A percentile compares a stretch with the other conserved stretches of the same genome.
These are phyloP conservation scores for Casuarius casuarius DNA, from an alignment of 2,113 vertebrate genomes.

Conservation along the genomic window DNA sequence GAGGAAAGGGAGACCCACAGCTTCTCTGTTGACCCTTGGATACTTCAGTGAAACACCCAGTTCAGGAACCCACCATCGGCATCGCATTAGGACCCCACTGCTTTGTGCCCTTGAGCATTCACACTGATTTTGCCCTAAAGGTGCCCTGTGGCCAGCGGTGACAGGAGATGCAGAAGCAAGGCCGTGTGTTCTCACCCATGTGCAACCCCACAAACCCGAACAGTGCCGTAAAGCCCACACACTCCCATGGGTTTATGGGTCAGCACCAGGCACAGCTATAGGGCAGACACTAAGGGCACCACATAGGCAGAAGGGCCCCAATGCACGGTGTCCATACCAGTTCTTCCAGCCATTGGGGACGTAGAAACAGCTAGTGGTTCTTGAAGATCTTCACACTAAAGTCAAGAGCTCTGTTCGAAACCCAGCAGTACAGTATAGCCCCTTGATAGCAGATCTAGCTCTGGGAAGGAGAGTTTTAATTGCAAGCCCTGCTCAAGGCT, in stretches of 20 bases:
- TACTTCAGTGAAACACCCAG: not conserved
- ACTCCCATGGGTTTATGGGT: not conserved
- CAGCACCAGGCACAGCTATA: not conserved
- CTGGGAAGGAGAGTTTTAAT: not conserved
- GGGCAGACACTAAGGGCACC: not conserved
- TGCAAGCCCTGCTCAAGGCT: not conserved
- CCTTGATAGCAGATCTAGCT: not conserved
- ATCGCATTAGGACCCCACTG: not conserved
- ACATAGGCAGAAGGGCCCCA: not conserved
- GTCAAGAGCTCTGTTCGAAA: not conserved
- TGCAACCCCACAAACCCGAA: not conserved
- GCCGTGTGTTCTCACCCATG: not conserved
- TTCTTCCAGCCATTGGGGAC: accelerated
- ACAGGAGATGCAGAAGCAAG: not conserved
- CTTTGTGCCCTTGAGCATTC: not conserved
- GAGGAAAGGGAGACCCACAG: not conserved
- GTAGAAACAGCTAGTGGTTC: not conserved
- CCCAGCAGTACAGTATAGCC: not conserved
- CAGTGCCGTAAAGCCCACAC: accelerated
- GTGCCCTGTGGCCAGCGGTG: not conserved
- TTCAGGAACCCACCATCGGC: not conserved
- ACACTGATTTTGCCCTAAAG: not conserved
- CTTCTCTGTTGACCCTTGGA: not conserved
- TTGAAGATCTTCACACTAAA: not conserved
- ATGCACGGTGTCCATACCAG: not conserved